phyloP scores from a whole-genome alignment of 2,113 vertebrate genomes.

The Sebastes schlegelii region DNA sequence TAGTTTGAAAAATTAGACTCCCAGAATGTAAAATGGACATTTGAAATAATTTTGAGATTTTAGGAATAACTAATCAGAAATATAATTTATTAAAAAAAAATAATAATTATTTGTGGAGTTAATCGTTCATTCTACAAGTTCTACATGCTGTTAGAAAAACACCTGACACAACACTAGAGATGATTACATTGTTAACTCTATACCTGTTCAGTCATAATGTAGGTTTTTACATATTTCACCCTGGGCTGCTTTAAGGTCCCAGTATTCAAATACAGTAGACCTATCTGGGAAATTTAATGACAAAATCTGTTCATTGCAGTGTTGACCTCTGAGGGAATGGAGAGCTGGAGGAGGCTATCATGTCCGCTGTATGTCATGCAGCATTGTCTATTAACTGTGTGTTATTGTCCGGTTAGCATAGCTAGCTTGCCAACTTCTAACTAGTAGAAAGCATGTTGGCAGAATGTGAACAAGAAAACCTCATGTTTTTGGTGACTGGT shows the following conservation, averaged over 20 bases:
- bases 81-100: neutral
- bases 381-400: neutral
- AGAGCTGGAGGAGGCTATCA: neutral
- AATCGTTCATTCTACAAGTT: slow-evolving; percentile 1
- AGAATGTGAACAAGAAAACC: neutral
- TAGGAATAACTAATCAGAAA: slow-evolving; percentile 7
- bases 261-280: too few relatives aligned
- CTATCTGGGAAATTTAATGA: neutral
- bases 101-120: neutral
- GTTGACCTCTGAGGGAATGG: neutral
- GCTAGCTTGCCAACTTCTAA: neutral
- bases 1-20: neutral
- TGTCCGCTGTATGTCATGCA: neutral
- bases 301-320: neutral
- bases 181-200: neutral
- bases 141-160: neutral
- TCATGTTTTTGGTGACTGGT: neutral
- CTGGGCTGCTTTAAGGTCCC: neutral
- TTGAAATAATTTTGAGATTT: neutral
- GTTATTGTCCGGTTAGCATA: neutral
- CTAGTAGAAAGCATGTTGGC: neutral
- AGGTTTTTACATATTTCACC: neutral
- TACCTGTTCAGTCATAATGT: neutral
- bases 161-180: neutral
- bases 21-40: neutral